Evolutionary conservation across 2,888 invertebrate species (phyloP), one percentile per base, ranked within the genome.

Genomic region (Geotrupes spiniger): DNA sequence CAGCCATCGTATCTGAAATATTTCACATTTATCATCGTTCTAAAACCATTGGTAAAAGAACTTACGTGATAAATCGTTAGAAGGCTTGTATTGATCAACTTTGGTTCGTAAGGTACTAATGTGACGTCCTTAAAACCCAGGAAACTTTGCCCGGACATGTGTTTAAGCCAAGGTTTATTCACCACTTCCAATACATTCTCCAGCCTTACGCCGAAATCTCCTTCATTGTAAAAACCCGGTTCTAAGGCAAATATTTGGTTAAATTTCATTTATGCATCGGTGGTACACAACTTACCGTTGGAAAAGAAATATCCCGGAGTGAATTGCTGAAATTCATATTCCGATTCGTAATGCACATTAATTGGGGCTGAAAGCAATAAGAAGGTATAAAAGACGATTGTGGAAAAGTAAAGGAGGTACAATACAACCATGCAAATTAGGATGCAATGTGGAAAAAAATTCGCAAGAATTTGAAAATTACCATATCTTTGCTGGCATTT

Each of bases 141-240:
- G 64, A 82, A 88, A 38, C 63, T 61, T 52, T 75, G 77, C 1
- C 74, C 75, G 31, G 73, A 73, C 16, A 72, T 70, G 60, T 76
- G 75, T 11, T 65, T 68, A 11, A 74, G 63, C 56, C 76, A 76
- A 1, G 74, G 75, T 25, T 75, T 75, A 41, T 72, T 68, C 4
- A 85, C 68, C 5, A 90, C 89, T 74, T 90, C 85, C 40, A 90
- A 70, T 14, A 92, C 81, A 67, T 92, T 95, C 64, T 94, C 94
- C 44, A 97, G 76, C 9, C 92, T 81, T 21, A 94, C 82, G 1
- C 97, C 97, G 70, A 87, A 96, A 61, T 88, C 82, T 2, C 83
- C 84, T 52, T 83, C 80, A 64, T 89, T 86, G 68, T 96, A 96
- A 76, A 85, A 93, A 4, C 93, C 94, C 1, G 96, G 96, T 62